Conservation (phyloP, 2,113 vertebrate genomes). For the Dendropsophus ebraccatus region DNA sequence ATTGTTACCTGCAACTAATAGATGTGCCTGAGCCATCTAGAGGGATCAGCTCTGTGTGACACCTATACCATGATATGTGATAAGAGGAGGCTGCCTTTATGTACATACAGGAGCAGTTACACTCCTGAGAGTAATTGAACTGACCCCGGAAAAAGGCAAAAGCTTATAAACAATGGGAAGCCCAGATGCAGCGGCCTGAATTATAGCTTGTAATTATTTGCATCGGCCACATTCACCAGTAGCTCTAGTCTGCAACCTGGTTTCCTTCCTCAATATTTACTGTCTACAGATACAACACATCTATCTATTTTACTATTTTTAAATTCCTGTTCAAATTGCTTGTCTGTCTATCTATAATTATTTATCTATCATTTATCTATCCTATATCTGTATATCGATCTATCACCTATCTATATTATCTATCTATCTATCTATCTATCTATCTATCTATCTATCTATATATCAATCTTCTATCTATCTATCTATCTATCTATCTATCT, state of each 20-base stretch:
- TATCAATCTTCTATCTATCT: neutral
- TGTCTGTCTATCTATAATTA: neutral
- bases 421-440: too few relatives aligned
- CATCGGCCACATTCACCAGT: neutral
- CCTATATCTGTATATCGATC: too few relatives aligned
- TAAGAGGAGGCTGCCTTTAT: slow-evolving; percentile 41
- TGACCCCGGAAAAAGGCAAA: slow-evolving; percentile 42
- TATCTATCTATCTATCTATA: too few relatives aligned
- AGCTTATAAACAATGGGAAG: slow-evolving; percentile 39
- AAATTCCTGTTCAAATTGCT: neutral
- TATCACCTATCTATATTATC: too few relatives aligned
- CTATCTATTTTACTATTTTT: neutral
- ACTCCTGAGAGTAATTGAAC: slow-evolving; percentile 42
- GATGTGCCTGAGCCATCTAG: slow-evolving; percentile 47
- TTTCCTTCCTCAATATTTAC: neutral
- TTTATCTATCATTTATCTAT: too few relatives aligned
- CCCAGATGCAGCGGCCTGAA: slow-evolving; percentile 14
- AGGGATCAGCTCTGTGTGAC: slow-evolving; percentile 28
- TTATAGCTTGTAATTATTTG: slow-evolving; percentile 43
- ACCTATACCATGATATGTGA: slow-evolving; percentile 54
- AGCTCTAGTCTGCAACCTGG: neutral
- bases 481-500: neutral
- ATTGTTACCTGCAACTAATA: slow-evolving; percentile 57
- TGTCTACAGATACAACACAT: neutral
- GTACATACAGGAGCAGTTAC: slow-evolving; percentile 44